Percentiles rank a stretch among this genome's conserved stretches.
Conservation (phyloP, 2,113 vertebrate species). For the Semnornis frantzii region DNA sequence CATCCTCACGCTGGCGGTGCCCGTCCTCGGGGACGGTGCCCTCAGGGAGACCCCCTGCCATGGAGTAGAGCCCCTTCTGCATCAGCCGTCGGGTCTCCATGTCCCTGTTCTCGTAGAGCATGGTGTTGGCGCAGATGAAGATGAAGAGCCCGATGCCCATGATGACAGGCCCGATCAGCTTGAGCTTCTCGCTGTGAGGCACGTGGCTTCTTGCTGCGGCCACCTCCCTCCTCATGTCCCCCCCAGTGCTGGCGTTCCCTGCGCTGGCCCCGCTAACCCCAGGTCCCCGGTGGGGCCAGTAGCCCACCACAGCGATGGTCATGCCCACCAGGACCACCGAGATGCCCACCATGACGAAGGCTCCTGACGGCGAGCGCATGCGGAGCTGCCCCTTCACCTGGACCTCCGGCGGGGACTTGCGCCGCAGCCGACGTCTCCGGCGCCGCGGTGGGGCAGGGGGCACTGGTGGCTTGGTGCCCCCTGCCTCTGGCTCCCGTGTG, state of each 20-base stretch:
- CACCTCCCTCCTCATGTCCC: conserved; percentile 73
- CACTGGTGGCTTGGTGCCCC: not conserved
- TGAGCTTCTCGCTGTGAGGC: conserved; percentile 86
- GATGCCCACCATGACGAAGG: conserved; percentile 88
- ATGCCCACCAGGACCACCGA: conserved; percentile 89
- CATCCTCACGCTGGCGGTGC: conserved; percentile 72
- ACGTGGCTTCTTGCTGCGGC: conserved; percentile 54
- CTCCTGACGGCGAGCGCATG: conserved; percentile 89
- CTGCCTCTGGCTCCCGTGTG: conserved; percentile 1
- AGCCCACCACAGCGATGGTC: conserved; percentile 89
- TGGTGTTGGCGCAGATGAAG: conserved; percentile 97
- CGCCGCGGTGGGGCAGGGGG: conserved; percentile 21
- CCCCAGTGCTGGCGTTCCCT: not conserved
- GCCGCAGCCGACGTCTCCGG: conserved; percentile 32
- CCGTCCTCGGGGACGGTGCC: conserved; percentile 67
- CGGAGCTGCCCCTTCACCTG: conserved; percentile 85
- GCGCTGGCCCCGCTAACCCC: not conserved
- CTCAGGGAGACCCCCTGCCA: conserved; percentile 71
- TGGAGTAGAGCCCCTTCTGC: conserved; percentile 82
- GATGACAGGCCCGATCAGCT: conserved; percentile 92
- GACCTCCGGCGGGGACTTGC: conserved; percentile 18
- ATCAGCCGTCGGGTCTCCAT: conserved; percentile 90
- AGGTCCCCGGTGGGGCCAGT: conserved; percentile 87
- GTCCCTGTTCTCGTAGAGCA: conserved; percentile 97
- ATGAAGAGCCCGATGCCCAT: conserved; percentile 98